Evolutionary conservation across 2,888 invertebrate genomes (phyloP).

Genomic region (Chaetoderma sp.): DNA sequence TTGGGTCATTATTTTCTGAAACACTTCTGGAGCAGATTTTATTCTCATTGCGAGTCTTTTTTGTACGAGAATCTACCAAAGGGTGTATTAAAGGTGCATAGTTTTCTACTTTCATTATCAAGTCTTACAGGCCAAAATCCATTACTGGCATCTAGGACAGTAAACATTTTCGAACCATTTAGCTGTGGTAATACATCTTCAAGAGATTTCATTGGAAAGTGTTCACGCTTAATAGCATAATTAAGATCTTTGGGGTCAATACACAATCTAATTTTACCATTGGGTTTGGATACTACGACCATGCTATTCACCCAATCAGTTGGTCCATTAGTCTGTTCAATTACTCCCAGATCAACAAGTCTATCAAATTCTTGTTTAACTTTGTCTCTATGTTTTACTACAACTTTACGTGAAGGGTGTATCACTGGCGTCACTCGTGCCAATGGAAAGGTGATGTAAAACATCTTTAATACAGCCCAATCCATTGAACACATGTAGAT

Average conservation of each 20-base stretch:
- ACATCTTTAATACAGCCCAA: no score
- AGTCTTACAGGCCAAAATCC: conserved; percentile 30
- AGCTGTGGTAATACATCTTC: conserved; percentile 19
- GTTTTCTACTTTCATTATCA: conserved; percentile 25
- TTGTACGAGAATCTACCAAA: no score
- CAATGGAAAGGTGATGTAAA: no score
- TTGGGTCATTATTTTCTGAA: no score
- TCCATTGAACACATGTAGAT: no score
- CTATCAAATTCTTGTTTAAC: conserved; percentile 1
- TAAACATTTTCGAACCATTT: conserved; percentile 2
- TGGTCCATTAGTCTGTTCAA: conserved; percentile 12
- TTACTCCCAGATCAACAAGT: conserved; percentile 7
- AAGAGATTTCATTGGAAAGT: conserved; percentile 17
- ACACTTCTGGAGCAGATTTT: no score
- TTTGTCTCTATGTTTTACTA: background rate
- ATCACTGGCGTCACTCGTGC: background rate
- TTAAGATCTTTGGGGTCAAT: conserved; percentile 33
- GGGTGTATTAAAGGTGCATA: no score
- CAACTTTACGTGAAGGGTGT: background rate
- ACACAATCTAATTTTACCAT: conserved; percentile 24
- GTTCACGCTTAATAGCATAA: conserved; percentile 18
- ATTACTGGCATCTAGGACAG: conserved; percentile 19
- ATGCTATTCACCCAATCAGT: conserved; percentile 35
- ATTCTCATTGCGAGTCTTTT: no score
- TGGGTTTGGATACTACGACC: conserved; percentile 21